These are phyloP conservation scores for Leptatherina wallacei DNA, from an alignment of 2,797 vertebrate species.

Conservation along the genomic window DNA sequence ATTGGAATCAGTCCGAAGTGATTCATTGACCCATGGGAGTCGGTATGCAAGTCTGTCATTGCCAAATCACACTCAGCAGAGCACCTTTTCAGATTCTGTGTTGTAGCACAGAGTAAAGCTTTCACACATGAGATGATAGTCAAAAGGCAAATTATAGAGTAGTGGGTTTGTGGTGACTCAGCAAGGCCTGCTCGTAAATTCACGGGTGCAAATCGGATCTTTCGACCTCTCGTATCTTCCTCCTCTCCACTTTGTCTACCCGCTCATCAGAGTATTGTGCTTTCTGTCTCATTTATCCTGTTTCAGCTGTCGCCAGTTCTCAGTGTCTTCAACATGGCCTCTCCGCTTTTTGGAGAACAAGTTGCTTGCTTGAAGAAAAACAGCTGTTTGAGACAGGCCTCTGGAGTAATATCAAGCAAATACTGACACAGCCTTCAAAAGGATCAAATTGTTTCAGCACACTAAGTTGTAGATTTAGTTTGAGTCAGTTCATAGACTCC, in stretches of 20 bases:
- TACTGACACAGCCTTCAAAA: not conserved
- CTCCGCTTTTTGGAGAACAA: not conserved
- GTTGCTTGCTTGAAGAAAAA: conserved; percentile 3
- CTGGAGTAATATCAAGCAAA: conserved; percentile 19
- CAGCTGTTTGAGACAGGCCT: conserved; percentile 5
- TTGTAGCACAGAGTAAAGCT: conserved; percentile 29
- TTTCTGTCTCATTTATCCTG: not conserved
- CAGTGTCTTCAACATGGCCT: not conserved
- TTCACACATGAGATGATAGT: conserved; percentile 26
- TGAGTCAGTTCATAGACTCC: not conserved
- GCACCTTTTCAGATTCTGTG: conserved; percentile 38
- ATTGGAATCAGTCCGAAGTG: conserved; percentile 40
- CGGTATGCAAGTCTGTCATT: conserved; percentile 13
- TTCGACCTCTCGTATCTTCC: not conserved
- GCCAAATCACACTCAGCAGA: conserved; percentile 15
- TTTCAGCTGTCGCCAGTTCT: not conserved
- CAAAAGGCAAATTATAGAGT: conserved; percentile 50
- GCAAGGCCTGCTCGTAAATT: conserved; percentile 34
- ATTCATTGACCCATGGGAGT: conserved; percentile 30
- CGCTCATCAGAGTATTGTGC: conserved; percentile 13
- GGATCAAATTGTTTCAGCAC: conserved; percentile 17
- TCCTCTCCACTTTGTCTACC: not conserved
- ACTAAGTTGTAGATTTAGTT: conserved; percentile 18
- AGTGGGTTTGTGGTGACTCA: conserved; percentile 29
- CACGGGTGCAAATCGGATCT: conserved; percentile 10